Evolutionary conservation across 2,888 invertebrate species (phyloP).

Genomic region (Erebia ligea): DNA sequence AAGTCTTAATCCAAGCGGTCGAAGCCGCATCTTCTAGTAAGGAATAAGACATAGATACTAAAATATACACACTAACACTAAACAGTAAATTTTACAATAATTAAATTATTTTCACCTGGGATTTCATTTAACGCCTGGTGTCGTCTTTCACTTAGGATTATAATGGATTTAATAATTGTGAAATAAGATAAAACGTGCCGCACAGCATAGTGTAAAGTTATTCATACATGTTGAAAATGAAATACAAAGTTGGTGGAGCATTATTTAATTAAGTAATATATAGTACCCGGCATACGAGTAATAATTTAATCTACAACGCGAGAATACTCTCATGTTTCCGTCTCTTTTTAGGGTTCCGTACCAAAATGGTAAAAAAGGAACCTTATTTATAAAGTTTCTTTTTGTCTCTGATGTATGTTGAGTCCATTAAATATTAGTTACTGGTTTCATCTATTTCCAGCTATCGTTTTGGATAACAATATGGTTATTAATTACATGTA

Average conservation of each 20-base stretch:
- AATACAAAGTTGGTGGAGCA: neutral
- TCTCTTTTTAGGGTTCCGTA: neutral
- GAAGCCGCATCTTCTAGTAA: no score
- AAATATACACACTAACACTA: no score
- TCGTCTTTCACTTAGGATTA: neutral
- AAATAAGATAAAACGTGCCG: constrained; percentile 1
- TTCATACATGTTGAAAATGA: neutral
- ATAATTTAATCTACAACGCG: neutral
- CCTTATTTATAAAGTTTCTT: no score
- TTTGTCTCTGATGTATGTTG: no score
- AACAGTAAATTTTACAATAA: no score
- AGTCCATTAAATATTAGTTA: no score
- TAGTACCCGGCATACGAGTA: neutral
- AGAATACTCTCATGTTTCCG: neutral
- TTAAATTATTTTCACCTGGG: neutral
- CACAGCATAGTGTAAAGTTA: neutral
- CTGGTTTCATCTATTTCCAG: no score
- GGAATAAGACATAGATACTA: no score
- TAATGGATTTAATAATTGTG: neutral
- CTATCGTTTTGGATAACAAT: no score
- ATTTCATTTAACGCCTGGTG: neutral
- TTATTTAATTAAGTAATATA: constrained; percentile 7
- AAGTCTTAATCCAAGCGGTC: no score
- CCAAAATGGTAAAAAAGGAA: no score
- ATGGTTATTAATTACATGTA: no score